Conservation (phyloP, 1,140 invertebrate species). For the Trichonephila clavipes region DNA sequence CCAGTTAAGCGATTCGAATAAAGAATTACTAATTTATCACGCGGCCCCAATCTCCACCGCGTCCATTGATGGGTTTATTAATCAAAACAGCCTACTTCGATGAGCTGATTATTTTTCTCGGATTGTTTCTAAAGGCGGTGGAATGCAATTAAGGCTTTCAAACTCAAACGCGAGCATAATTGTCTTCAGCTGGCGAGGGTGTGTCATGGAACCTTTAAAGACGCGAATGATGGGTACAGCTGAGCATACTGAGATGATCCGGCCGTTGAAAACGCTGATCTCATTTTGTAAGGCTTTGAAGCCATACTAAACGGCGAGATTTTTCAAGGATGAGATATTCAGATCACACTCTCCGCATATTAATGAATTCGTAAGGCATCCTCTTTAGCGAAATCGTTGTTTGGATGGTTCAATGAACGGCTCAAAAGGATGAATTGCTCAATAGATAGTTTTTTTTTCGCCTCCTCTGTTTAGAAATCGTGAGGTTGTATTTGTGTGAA, state of each 20-base stretch:
- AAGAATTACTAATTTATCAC: not conserved
- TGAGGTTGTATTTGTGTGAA: no score
- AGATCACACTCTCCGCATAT: not conserved
- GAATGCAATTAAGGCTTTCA: not conserved
- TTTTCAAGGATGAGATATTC: not conserved
- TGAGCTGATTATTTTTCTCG: not conserved
- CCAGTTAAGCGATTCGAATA: not conserved
- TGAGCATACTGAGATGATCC: not conserved
- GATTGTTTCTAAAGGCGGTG: not conserved
- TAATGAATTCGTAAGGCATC: not conserved
- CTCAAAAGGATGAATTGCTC: not conserved
- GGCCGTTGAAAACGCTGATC: not conserved
- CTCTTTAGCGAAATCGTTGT: not conserved
- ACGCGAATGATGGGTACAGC: not conserved
- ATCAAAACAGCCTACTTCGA: not conserved
- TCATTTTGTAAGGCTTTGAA: conserved; percentile 4
- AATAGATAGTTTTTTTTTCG: not conserved
- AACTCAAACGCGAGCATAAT: not conserved
- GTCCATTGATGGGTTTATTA: not conserved
- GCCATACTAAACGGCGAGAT: not conserved
- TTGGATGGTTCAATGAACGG: not conserved
- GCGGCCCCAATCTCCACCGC: not conserved
- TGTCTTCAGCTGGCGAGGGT: not conserved
- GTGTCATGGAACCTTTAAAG: not conserved
- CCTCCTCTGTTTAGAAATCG: no score